A percentile compares a stretch with the other conserved stretches of the same genome.
These are phyloP conservation scores for Chelonoidis abingdonii DNA, from an alignment of 2,113 vertebrate genomes.

Conservation along the genomic window DNA sequence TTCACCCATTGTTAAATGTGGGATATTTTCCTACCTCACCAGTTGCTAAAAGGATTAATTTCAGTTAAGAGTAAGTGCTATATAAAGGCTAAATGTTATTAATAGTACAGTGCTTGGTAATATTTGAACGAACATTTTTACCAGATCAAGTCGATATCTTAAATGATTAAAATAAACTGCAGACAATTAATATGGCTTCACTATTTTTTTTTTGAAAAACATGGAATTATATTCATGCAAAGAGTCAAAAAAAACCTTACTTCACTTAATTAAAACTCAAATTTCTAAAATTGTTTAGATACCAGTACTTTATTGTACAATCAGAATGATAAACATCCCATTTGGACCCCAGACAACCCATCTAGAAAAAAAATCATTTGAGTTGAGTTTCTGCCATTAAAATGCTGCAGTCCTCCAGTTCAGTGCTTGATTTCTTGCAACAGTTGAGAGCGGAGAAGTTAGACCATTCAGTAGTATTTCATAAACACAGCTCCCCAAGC, in stretches of 20 bases:
- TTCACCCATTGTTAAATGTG: slow-evolving; percentile 16
- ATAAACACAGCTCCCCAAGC: not conserved
- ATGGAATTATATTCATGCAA: not conserved
- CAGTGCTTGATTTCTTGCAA: not conserved
- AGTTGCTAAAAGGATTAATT: not conserved
- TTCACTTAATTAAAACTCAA: not conserved
- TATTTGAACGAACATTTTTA: not conserved
- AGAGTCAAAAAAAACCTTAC: not conserved
- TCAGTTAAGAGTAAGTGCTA: not conserved
- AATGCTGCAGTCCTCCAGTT: not conserved
- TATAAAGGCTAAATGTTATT: not conserved
- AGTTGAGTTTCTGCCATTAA: not conserved
- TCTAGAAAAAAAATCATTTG: not conserved
- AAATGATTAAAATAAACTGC: not conserved
- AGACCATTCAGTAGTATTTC: not conserved
- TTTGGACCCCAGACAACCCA: not conserved
- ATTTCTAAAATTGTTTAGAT: not conserved
- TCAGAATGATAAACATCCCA: not conserved
- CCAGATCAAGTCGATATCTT: not conserved
- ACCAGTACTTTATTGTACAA: not conserved
- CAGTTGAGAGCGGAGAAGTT: not conserved
- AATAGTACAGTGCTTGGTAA: not conserved
- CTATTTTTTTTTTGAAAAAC: not conserved
- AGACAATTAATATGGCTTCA: not conserved
- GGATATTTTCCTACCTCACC: not conserved